A percentile compares a stretch with the other conserved stretches of the same genome.
phyloP scores from a whole-genome alignment of 2,113 vertebrate genomes.

The Podarcis cretensis region DNA sequence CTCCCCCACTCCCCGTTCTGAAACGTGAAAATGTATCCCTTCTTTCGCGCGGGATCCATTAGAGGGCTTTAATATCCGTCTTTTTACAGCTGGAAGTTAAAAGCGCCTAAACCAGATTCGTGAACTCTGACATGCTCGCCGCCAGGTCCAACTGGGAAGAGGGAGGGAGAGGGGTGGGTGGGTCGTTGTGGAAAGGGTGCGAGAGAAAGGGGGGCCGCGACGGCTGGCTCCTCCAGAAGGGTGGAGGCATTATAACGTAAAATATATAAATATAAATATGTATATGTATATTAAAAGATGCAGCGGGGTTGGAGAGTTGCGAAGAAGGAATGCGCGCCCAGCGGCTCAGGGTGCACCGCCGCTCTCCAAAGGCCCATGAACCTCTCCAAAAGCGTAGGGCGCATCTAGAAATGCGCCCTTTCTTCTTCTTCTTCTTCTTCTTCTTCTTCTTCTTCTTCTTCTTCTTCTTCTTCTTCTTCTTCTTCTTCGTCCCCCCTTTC shows the following conservation, averaged over 20 bases:
- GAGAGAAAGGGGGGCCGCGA: too few relatives aligned
- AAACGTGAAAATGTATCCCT: slow-evolving; percentile 46
- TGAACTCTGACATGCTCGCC: slow-evolving; percentile 67
- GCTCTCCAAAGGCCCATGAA: too few relatives aligned
- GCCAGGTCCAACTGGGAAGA: neutral
- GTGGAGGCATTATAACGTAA: neutral
- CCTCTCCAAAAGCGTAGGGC: too few relatives aligned
- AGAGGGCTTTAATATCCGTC: slow-evolving; percentile 68
- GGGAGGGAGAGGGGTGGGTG: slow-evolving; percentile 21
- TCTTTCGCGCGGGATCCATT: slow-evolving; percentile 63
- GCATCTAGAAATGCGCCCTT: neutral
- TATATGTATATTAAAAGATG: too few relatives aligned
- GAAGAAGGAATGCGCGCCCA: neutral
- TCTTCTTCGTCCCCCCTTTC: neutral
- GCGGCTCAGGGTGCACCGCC: neutral
- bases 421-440: neutral
- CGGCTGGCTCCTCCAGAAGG: neutral
- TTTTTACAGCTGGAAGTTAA: slow-evolving; percentile 66
- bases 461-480: neutral
- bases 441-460: too few relatives aligned
- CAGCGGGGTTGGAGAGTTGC: neutral
- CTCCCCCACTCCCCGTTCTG: neutral
- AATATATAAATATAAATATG: too few relatives aligned
- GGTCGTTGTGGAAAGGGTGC: neutral
- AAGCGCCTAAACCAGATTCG: slow-evolving; percentile 60